These are phyloP conservation scores for Bubo bubo DNA, from an alignment of 2,113 vertebrate genomes.

Conservation along the genomic window DNA sequence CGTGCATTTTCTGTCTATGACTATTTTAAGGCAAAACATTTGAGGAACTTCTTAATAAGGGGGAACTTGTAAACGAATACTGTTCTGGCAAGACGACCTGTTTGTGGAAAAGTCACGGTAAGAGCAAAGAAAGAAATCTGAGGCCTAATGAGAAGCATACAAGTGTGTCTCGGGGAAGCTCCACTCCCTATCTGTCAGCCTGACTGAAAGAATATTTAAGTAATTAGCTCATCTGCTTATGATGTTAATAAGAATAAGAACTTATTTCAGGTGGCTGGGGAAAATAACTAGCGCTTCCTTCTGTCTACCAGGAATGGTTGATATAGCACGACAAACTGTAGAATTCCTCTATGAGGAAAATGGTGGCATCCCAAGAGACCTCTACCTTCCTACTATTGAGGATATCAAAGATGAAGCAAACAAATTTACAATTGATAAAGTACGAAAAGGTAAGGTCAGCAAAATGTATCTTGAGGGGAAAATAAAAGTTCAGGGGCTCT, in stretches of 20 bases:
- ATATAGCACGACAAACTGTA: slow-evolving; percentile 95
- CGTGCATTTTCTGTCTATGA: not conserved
- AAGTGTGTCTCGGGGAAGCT: not conserved
- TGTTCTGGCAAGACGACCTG: not conserved
- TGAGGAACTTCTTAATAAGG: not conserved
- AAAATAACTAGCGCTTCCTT: not conserved
- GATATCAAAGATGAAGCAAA: slow-evolving; percentile 98
- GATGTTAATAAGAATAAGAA: not conserved
- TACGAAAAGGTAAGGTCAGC: slow-evolving; percentile 89
- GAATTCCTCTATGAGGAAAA: slow-evolving; percentile 99
- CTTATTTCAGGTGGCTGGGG: not conserved
- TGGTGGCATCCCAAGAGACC: slow-evolving; percentile 94
- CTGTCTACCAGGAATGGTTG: slow-evolving; percentile 86
- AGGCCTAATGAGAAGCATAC: not conserved
- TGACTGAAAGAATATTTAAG: not conserved
- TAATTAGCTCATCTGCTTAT: not conserved
- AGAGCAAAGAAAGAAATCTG: not conserved
- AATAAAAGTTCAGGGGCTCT: not conserved
- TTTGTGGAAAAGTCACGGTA: not conserved
- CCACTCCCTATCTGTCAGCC: not conserved
- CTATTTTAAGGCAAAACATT: not conserved
- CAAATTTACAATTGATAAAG: slow-evolving; percentile 99
- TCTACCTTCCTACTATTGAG: slow-evolving; percentile 97
- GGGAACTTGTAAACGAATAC: not conserved
- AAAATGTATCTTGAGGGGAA: not conserved